Conservation (phyloP, 2,797 vertebrate genomes). For the Acestrorhynchus altus region DNA sequence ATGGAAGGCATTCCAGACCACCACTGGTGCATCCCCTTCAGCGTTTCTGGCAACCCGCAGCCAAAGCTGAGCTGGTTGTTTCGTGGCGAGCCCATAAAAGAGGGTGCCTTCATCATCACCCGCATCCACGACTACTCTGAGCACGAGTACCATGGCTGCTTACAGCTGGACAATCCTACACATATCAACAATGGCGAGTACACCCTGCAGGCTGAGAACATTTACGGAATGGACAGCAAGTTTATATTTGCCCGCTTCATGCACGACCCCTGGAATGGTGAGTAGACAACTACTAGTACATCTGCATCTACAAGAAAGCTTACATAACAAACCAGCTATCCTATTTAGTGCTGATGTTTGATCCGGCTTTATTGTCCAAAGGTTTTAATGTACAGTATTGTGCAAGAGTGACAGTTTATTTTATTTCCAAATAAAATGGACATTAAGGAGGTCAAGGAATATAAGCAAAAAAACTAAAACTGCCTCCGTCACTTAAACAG, state of each 20-base stretch:
- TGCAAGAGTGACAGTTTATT: too few relatives aligned
- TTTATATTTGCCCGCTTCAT: conserved; percentile 91
- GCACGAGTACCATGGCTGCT: conserved; percentile 94
- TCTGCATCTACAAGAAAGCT: background rate
- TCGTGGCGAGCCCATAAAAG: conserved; percentile 78
- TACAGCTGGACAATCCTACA: conserved; percentile 94
- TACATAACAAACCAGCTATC: background rate
- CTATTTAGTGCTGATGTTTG: too few relatives aligned
- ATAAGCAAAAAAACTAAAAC: too few relatives aligned
- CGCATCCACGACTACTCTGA: conserved; percentile 89
- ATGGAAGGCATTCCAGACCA: conserved; percentile 90
- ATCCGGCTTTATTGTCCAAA: background rate
- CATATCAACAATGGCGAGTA: conserved; percentile 95
- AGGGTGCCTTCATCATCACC: conserved; percentile 88
- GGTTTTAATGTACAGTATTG: background rate
- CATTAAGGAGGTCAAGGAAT: too few relatives aligned
- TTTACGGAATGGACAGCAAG: conserved; percentile 83
- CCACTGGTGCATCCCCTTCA: conserved; percentile 99
- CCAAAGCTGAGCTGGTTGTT: conserved; percentile 87
- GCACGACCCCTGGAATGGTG: conserved; percentile 84
- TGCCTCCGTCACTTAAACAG: too few relatives aligned
- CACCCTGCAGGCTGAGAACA: conserved; percentile 86
- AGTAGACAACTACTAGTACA: too few relatives aligned
- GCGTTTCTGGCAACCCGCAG: conserved; percentile 89
- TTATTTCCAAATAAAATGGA: too few relatives aligned